These are phyloP conservation scores for Danio rerio DNA, from an alignment of 2,113 vertebrate species.

Conservation along the genomic window GRCz12tu NC_133194.1:263501-264000, in stretches of 20 bases:
- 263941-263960: constrained; percentile 80
- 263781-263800: neutral
- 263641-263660: neutral
- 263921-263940: constrained; percentile 75
- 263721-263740: too few species aligned
- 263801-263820: neutral
- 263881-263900: constrained; percentile 64
- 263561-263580: constrained; percentile 71
- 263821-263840: neutral
- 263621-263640: neutral
- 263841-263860: neutral
- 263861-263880: neutral
- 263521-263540: constrained; percentile 6
- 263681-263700: neutral
- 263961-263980: constrained; percentile 77
- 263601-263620: neutral
- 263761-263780: too few species aligned
- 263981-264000: constrained; percentile 75
- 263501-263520: neutral
- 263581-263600: constrained; percentile 71
- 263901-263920: constrained; percentile 69
- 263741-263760: too few species aligned
- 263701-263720: neutral
- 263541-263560: constrained; percentile 66
- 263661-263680: neutral